Evolutionary conservation across 2,888 invertebrate species (phyloP).

Genomic region (Ophioninae sp.): DNA sequence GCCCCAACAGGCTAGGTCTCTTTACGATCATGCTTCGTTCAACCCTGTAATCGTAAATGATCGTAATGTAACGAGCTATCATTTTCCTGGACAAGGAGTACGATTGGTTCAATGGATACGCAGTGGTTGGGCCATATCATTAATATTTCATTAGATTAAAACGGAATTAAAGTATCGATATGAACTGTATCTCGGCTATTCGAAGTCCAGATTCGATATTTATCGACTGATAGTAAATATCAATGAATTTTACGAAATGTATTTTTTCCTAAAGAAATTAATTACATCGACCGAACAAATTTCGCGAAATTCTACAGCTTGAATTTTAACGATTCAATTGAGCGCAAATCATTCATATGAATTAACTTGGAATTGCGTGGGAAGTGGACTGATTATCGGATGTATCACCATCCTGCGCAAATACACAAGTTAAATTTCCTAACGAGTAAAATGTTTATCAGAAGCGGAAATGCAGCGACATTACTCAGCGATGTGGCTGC

Average conservation of each 20-base stretch:
- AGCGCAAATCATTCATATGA: too few species aligned
- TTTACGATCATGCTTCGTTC: constrained; percentile 63
- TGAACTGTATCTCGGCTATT: too few species aligned
- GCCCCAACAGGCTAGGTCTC: constrained; percentile 61
- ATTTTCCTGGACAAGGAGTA: constrained; percentile 52
- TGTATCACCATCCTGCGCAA: not conserved
- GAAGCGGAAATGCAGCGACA: constrained; percentile 71
- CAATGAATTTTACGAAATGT: too few species aligned
- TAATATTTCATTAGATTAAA: not conserved
- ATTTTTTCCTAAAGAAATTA: too few species aligned
- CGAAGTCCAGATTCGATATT: too few species aligned
- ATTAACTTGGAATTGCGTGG: not conserved
- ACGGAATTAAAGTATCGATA: too few species aligned
- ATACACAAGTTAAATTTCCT: constrained; percentile 4
- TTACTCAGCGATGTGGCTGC: constrained; percentile 73
- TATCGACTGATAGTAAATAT: too few species aligned
- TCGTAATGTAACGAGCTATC: constrained; percentile 53
- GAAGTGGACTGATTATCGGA: not conserved
- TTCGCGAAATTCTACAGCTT: too few species aligned
- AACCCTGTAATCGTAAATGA: constrained; percentile 70
- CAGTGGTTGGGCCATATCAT: constrained; percentile 50
- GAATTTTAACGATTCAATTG: too few species aligned
- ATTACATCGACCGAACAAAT: too few species aligned
- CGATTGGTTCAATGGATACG: constrained; percentile 58
- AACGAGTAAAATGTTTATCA: constrained; percentile 62